Conservation (phyloP, 2,888 invertebrate species). For the Sacculina carcini region DNA sequence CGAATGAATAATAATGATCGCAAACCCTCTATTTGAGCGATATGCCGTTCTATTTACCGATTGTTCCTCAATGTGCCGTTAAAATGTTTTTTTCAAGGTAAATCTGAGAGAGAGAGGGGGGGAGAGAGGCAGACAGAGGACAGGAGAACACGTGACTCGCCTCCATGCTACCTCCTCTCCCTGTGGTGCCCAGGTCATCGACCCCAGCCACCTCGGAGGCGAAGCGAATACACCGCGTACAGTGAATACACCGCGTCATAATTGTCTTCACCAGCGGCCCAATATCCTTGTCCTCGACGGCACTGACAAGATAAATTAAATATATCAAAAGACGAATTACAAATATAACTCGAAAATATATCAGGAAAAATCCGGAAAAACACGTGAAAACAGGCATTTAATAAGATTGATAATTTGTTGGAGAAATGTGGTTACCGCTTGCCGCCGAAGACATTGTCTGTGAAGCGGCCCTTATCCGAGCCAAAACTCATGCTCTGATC, state of each 20-base stretch:
- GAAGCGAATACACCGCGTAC: conserved; percentile 90
- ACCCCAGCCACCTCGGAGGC: conserved; percentile 98
- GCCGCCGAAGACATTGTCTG: conserved; percentile 68
- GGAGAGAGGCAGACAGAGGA: neutral
- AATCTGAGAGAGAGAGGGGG: too few species aligned
- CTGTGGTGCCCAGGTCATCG: conserved; percentile 83
- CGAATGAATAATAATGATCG: too few species aligned
- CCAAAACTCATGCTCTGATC: conserved; percentile 99
- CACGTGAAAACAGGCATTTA: too few species aligned
- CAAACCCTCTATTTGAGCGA: too few species aligned
- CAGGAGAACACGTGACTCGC: conserved; percentile 19
- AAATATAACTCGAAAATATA: neutral
- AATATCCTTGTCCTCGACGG: conserved; percentile 96
- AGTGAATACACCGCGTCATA: conserved; percentile 98
- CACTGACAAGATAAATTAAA: conserved; percentile 23
- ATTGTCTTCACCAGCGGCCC: conserved; percentile 94
- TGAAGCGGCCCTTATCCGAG: conserved; percentile 71
- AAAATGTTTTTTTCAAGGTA: too few species aligned
- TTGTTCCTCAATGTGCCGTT: too few species aligned
- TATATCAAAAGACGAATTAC: neutral
- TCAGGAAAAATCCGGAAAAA: too few species aligned
- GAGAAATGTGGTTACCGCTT: conserved; percentile 42
- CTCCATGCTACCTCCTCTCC: conserved; percentile 87
- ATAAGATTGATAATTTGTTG: too few species aligned
- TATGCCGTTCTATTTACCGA: too few species aligned